Percentiles rank a stretch among this genome's conserved stretches.
phyloP scores from a whole-genome alignment of 1,140 invertebrate species.

The Leptinotarsa undecemlineata region DNA sequence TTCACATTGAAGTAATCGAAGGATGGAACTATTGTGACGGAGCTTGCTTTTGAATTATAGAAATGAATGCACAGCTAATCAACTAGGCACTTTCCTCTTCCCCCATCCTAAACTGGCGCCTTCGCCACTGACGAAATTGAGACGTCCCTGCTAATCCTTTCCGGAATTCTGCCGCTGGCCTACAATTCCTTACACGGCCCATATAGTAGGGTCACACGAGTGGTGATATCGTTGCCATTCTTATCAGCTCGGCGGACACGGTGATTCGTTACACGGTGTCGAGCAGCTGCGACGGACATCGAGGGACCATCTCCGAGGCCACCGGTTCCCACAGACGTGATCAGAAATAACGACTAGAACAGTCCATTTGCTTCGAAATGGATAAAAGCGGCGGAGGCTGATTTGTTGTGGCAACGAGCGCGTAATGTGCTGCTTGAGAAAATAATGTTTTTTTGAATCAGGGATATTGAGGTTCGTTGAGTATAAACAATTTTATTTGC shows the following conservation, averaged over 20 bases:
- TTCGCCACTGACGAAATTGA: no score
- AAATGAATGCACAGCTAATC: no score
- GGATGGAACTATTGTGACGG: no score
- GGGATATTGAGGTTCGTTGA: no score
- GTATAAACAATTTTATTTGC: no score
- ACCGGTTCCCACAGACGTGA: not conserved
- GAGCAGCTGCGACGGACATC: slow-evolving; percentile 6
- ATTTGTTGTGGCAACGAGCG: not conserved
- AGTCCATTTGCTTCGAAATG: slow-evolving; percentile 11
- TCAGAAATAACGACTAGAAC: slow-evolving; percentile 19
- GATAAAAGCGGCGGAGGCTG: slow-evolving; percentile 6
- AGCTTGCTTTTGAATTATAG: no score
- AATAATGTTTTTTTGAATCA: no score
- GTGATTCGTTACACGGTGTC: slow-evolving; percentile 15
- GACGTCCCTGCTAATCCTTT: no score
- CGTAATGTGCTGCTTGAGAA: not conserved
- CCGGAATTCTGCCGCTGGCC: not conserved
- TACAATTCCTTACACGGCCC: not conserved
- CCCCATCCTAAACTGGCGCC: no score
- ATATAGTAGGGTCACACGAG: slow-evolving; percentile 14
- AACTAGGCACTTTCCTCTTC: no score
- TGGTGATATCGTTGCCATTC: slow-evolving; percentile 20
- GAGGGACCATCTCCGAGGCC: not conserved
- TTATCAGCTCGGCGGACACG: slow-evolving; percentile 18
- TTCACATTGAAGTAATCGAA: no score